Evolutionary conservation across 2,888 invertebrate genomes (phyloP), one percentile per base, ranked within the genome.

Genomic region (Spodoptera picta): DNA sequence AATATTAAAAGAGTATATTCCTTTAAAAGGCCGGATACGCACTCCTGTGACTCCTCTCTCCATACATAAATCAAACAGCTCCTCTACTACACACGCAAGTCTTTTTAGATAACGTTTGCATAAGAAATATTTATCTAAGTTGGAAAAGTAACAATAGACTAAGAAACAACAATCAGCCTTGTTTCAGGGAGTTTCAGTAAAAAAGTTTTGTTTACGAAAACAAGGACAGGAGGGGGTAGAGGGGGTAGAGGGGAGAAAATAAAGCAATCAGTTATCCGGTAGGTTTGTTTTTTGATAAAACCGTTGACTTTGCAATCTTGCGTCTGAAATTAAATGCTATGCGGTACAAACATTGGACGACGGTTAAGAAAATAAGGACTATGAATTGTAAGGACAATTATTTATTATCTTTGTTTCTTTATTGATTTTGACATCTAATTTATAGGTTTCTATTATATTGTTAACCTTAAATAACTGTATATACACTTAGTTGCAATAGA

Each of bases 191-290:
- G 77, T 80, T 81, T 73, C 44, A 64, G 54, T 61, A 60, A 73
- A 77, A 80, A 83, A 84, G 77, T 83, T 84, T 77, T 81, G 83
- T 83, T 86, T 79, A 80, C 79, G 77, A 64, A 80, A 84, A 84
- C 84, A 78, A 59, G 62, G 68, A 55, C 50, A 60, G 42, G 2
- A 77, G 74, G 75, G 79, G 69, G 63, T 70, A 55, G 46, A 67
- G 69, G 62, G 47, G 19, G 19, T 27, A 27, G 27, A 56, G 46
- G 50, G 63, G 43, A 60, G 53, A 64, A 87, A 87, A 87, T 86
- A 87, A 89, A 87, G 89, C 83, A 87, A 89, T 89, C 87, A 87
- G 84, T 87, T 88, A 88, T 82, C 84, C 85, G 71, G 79, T 74
- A 71, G 66, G 87, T 87, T 88, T 89, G 87, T 86, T 88, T 88